Base-by-base conservation (phyloP, 2,888 invertebrate species). In the Patella caerulea region DNA sequence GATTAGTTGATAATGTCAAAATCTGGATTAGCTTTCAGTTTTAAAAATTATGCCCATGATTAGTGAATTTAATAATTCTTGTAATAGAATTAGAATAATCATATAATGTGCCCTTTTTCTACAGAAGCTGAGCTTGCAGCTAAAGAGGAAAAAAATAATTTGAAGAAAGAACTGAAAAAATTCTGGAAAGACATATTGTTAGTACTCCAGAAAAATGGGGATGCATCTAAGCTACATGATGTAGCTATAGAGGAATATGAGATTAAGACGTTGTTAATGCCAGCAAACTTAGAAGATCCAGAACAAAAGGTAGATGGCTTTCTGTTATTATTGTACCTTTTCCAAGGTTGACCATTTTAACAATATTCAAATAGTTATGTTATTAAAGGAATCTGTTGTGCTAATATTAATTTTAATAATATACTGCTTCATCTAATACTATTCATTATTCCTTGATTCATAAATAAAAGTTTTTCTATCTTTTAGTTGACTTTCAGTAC, bases 171-270 rank as follows among this genome's bases (percentile, higher is more conserved):
- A 52, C 59, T 91, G 76, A 83, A 85, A 59, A 71, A 75, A n/a
- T 91, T 91, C 82, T 91, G 91, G 91, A 84, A 80, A 59, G 91
- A 91, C 76, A 74, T 90, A 11, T 77, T 87, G 5, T 81, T 85
- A 24, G 71, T 90, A 52, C 81, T 91, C 74, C 87, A 86, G 75
- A 85, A 81, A 73, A 88, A 88, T 76, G 81, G 89, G 19, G 86
- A 86, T 73, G 75, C 77, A 9, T 86, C 87, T 29, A 81, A 82
- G 24, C 84, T 90, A 3, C 89, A 89, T 79, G 89, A 91, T 78
- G 85, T 90, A 19, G 89, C 91, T 9, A 81, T 85, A 7, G 85
- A 88, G 55, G 88, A 90, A 73, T 90, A 89, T 79, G 88, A 87
- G 72, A 89, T 91, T 12, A 87, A 88, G 73, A 79, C 77, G 7